These are phyloP conservation scores for Saxidomus purpurata DNA, from an alignment of 1,140 invertebrate species.

Conservation along the genomic window DNA sequence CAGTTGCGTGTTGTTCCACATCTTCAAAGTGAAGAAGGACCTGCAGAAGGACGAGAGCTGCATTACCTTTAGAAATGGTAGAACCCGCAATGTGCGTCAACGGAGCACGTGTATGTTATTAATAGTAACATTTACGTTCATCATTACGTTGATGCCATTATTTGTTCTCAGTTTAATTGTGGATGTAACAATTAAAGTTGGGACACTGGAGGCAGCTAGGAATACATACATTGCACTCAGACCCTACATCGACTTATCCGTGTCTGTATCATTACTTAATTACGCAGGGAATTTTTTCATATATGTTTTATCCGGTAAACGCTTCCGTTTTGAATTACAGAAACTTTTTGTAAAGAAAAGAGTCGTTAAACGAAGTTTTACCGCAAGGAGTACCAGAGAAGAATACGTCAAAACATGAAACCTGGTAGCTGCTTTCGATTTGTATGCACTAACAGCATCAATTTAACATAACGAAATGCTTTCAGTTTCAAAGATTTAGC, in stretches of 20 bases:
- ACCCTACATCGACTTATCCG: conserved; percentile 72
- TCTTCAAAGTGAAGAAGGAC: conserved; percentile 71
- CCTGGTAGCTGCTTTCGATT: too few relatives aligned
- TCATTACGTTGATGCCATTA: conserved; percentile 79
- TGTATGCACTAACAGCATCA: too few relatives aligned
- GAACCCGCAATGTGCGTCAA: conserved; percentile 53
- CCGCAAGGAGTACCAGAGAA: too few relatives aligned
- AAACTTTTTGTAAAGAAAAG: too few relatives aligned
- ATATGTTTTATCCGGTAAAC: too few relatives aligned
- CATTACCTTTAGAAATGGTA: not conserved
- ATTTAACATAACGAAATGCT: too few relatives aligned
- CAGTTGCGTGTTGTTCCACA: conserved; percentile 77
- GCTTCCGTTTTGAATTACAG: too few relatives aligned
- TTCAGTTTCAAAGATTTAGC: too few relatives aligned
- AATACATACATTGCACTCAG: conserved; percentile 52
- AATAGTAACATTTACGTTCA: conserved; percentile 80
- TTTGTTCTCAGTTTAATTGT: conserved; percentile 75
- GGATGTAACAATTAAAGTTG: conserved; percentile 51
- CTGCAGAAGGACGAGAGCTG: conserved; percentile 64
- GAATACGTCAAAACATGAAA: too few relatives aligned
- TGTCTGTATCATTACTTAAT: conserved; percentile 21
- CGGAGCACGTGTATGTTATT: conserved; percentile 83
- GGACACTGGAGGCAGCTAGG: not conserved
- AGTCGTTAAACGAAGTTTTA: too few relatives aligned
- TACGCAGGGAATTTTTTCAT: too few relatives aligned